These are phyloP conservation scores for Hirtodrosophila confusa DNA, from an alignment of 2,888 invertebrate genomes.

Conservation along the genomic window DNA sequence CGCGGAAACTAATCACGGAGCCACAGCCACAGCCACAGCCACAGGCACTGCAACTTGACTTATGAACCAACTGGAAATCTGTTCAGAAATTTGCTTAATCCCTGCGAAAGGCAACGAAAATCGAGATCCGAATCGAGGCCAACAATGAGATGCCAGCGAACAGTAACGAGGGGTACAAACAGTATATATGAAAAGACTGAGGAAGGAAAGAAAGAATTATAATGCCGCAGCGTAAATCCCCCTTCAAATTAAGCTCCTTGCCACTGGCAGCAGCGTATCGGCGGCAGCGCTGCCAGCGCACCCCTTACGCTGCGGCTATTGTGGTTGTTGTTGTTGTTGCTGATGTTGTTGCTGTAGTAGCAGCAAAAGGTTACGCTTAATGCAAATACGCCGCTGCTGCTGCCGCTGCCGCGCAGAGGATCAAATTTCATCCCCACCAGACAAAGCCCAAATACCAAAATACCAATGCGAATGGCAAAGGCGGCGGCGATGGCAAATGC, in stretches of 20 bases:
- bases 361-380: constrained; percentile 76
- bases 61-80: constrained; percentile 61
- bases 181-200: constrained; percentile 5
- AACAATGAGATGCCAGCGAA: constrained; percentile 53
- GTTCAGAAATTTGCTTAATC: constrained; percentile 79
- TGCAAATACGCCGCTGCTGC: constrained; percentile 70
- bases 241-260: constrained; percentile 82
- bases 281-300: constrained; percentile 35
- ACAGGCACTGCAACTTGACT: background rate
- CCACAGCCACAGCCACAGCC: background rate
- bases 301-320: constrained; percentile 38
- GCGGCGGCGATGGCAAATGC: constrained; percentile 27
- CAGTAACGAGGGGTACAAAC: constrained; percentile 2
- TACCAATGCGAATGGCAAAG: constrained; percentile 67
- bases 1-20: constrained; percentile 54
- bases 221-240: constrained; percentile 79
- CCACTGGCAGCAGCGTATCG: constrained; percentile 55
- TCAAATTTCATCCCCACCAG: constrained; percentile 83
- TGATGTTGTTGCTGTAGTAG: constrained; percentile 22
- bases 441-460: constrained; percentile 76
- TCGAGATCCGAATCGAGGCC: constrained; percentile 33
- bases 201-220: constrained; percentile 64
- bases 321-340: constrained; percentile 32
- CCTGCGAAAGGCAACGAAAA: constrained; percentile 55
- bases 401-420: constrained; percentile 63